Conservation (phyloP, 2,888 invertebrate genomes). For the Caenorhabditis drosophilae region DNA sequence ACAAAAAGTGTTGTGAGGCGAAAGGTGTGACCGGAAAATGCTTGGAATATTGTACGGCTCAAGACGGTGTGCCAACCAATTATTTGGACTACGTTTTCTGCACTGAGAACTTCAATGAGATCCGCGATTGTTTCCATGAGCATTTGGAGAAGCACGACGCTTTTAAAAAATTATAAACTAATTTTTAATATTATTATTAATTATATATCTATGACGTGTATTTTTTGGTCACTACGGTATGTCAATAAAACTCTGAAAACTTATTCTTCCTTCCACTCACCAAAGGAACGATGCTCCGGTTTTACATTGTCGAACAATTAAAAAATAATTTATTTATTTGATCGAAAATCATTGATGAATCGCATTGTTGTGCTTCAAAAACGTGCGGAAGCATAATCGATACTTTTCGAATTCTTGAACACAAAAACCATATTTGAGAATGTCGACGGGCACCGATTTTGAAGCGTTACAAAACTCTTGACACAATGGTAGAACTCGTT, state of each 20-base stretch:
- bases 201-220: too few relatives aligned
- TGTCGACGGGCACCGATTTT: conserved; percentile 40
- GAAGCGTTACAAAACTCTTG: conserved; percentile 43
- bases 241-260: too few relatives aligned
- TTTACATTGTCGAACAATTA: too few relatives aligned
- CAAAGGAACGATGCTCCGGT: too few relatives aligned
- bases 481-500: conserved; percentile 44
- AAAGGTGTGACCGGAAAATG: conserved; percentile 62
- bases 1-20: conserved; percentile 61
- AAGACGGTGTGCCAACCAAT: conserved; percentile 67
- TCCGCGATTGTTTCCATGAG: conserved; percentile 66
- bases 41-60: conserved; percentile 66
- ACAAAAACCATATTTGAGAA: conserved; percentile 45
- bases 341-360: conserved; percentile 1
- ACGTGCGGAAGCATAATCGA: conserved; percentile 44
- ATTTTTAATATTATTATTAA: too few relatives aligned
- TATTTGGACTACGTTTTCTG: conserved; percentile 66
- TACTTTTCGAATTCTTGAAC: conserved; percentile 47
- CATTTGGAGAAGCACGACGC: conserved; percentile 60
- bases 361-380: conserved; percentile 37
- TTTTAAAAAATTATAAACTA: conserved; percentile 16
- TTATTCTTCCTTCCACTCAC: too few relatives aligned
- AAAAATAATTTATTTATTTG: not conserved
- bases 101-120: conserved; percentile 65
- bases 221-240: too few relatives aligned